These are phyloP conservation scores for Calonectris borealis DNA, from an alignment of 2,113 vertebrate genomes.

Conservation along the genomic window DNA sequence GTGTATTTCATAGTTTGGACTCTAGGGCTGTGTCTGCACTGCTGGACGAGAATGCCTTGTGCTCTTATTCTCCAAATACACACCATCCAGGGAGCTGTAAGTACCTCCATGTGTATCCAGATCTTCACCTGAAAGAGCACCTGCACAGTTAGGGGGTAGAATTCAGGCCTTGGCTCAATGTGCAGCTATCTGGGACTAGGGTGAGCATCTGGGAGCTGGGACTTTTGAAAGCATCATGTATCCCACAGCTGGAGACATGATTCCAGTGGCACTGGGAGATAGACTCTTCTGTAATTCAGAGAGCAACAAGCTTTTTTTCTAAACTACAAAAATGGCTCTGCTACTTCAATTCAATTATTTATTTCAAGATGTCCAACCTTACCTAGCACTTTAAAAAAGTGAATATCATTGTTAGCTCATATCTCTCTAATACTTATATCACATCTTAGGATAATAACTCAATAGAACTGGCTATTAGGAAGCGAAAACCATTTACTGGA, in stretches of 20 bases:
- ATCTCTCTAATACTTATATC: background rate
- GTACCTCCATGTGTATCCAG: fast-evolving
- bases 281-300: background rate
- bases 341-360: background rate
- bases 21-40: background rate
- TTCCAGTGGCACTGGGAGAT: background rate
- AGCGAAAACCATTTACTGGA: background rate
- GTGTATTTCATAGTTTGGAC: background rate
- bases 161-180: background rate
- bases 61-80: background rate
- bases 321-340: background rate
- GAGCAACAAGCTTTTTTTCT: background rate
- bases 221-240: background rate
- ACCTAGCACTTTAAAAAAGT: background rate
- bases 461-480: background rate
- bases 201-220: background rate
- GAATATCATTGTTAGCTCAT: background rate
- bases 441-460: background rate
- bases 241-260: background rate
- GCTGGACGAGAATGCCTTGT: background rate
- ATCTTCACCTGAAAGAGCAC: background rate
- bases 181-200: background rate
- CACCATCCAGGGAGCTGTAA: background rate
- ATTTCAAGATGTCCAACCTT: background rate
- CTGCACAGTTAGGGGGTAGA: background rate